Evolutionary conservation across 2,113 vertebrate genomes (phyloP), one percentile per base, ranked within the genome.

Genomic region (Phaetusa simplex): DNA sequence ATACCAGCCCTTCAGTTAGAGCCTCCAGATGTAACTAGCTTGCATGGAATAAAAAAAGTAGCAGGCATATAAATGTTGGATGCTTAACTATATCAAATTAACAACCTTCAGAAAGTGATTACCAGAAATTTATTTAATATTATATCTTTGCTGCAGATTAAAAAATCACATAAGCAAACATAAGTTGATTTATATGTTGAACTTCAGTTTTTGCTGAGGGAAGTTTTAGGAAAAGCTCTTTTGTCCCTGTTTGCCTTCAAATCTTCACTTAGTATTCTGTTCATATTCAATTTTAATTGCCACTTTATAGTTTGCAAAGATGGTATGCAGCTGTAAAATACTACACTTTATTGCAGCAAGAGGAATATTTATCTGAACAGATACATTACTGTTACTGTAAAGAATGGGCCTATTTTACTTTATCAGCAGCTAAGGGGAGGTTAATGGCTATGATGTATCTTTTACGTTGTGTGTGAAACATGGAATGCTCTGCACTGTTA

Each of bases 331-430:
- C 85, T 97, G 74, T 96, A 96, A 98, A 98, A 97, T 91, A 62
- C 82, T 90, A 84, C 43, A 58, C 65, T 98, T 97, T 97, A 97
- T 91, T 97, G 90, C 84, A 97, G 73, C 80, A 93, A 96, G 88
- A 97, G 53, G 90, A 96, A 92, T 97, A 97, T 98, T 98, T 97
- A 94, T 98, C 95, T 98, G 94, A 98, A 95, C 95, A 98, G 89
- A 97, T 96, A 93, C 88, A 62, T 96, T 95, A 96, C 88, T 97
- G 95, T 97, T 98, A 96, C 93, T 96, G 77, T 97, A 98, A 98
- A 98, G 95, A 98, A 98, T 97, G 77, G 89, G 55, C 58, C 91
- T 86, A 84, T 98, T 98, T 98, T 98, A 98, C 92, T 98, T 98
- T 98, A 98, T 98, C 97, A 97, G 97, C 97, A 97, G 82, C 86